phyloP scores from a whole-genome alignment of 2,113 vertebrate genomes.

The Puntigrus tetrazona region DNA sequence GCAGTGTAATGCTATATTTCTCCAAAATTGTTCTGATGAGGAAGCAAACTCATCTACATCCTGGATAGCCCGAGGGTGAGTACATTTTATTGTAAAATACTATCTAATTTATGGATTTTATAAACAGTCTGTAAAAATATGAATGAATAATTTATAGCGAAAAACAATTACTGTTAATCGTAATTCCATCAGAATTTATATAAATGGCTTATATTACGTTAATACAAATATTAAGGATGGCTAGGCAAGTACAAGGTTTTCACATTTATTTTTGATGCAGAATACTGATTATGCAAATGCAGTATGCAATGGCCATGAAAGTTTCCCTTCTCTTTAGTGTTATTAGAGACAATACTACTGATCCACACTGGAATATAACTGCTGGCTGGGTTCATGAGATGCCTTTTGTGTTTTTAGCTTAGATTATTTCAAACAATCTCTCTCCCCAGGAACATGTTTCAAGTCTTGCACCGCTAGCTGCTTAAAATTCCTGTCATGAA shows the following conservation, averaged over 20 bases:
- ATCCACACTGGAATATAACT: slow-evolving; percentile 23
- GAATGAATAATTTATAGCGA: background rate
- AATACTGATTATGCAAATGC: slow-evolving; percentile 10
- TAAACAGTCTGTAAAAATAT: background rate
- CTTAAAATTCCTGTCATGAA: slow-evolving; percentile 45
- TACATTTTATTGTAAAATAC: no score
- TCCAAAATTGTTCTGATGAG: no score
- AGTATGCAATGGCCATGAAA: background rate
- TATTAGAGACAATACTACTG: background rate
- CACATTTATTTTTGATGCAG: background rate
- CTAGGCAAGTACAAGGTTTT: background rate
- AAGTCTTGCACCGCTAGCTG: slow-evolving; percentile 29
- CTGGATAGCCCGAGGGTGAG: no score
- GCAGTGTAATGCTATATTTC: no score
- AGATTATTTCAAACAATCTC: slow-evolving; percentile 33
- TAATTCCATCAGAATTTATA: no score
- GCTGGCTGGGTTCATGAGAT: slow-evolving; percentile 15
- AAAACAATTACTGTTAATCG: no score
- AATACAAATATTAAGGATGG: background rate
- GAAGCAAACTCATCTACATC: no score
- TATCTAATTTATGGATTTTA: background rate
- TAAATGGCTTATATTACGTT: background rate
- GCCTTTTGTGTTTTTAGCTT: slow-evolving; percentile 23
- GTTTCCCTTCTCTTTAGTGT: background rate
- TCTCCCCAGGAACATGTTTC: slow-evolving; percentile 36